Percentiles rank a stretch among this genome's conserved stretches.
phyloP scores from a whole-genome alignment of 2,113 vertebrate species.

The Semicossyphus pulcher region DNA sequence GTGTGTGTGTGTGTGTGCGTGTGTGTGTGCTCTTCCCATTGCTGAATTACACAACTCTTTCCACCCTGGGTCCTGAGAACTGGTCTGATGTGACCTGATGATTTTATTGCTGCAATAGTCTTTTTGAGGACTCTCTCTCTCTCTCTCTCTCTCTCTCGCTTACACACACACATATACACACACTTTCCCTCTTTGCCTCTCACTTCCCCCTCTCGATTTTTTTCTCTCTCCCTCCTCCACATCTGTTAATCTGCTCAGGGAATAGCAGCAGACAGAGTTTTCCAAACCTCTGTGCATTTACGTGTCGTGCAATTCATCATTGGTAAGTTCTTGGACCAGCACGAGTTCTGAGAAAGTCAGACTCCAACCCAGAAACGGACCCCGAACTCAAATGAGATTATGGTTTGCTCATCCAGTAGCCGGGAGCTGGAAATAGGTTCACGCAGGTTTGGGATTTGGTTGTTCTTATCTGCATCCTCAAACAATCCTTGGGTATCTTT shows the following conservation, averaged over 20 bases:
- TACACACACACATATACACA: not conserved
- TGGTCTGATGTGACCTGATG: conserved; percentile 83
- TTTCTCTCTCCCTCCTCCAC: conserved; percentile 61
- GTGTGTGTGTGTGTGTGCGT: conserved; percentile 14
- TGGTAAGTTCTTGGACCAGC: conserved; percentile 69
- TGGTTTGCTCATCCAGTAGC: conserved; percentile 66
- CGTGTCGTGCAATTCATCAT: conserved; percentile 81
- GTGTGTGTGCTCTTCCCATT: conserved; percentile 47
- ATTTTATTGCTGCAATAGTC: conserved; percentile 81
- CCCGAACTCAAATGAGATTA: conserved; percentile 59
- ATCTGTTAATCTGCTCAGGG: conserved; percentile 86
- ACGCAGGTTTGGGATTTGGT: conserved; percentile 48
- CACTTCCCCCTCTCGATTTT: conserved; percentile 50
- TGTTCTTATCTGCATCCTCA: conserved; percentile 28
- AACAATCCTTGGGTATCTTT: not conserved
- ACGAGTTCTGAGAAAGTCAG: conserved; percentile 68
- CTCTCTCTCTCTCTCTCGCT: conserved; percentile 20
- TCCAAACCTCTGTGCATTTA: conserved; percentile 80
- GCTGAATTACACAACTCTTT: conserved; percentile 83
- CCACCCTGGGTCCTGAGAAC: conserved; percentile 80
- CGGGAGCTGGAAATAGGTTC: conserved; percentile 50
- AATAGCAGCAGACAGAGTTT: conserved; percentile 76
- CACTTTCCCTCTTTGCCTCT: conserved; percentile 54
- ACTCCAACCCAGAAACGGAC: conserved; percentile 61
- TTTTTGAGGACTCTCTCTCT: conserved; percentile 66